Base-by-base conservation (phyloP, 2,888 invertebrate species). In the Bombylius major region DNA sequence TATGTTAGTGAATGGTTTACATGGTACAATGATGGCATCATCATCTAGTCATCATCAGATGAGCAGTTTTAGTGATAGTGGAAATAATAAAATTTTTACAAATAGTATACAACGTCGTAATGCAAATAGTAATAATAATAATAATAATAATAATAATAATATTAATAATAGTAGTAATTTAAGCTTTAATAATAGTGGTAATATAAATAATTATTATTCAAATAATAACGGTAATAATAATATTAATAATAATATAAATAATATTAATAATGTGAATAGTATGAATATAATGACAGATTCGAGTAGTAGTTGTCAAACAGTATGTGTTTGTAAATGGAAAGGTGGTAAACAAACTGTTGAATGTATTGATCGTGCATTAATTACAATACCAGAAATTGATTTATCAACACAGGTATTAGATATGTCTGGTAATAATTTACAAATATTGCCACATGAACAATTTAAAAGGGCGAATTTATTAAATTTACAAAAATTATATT, bases 301-400 rank as follows among this genome's bases (percentile, higher is more conserved):
- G 52, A 51, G 58, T 34, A 55, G 80, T 62, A 79, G 80, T 62
- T 87, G 87, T 66, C 89, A 89, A 58, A 79, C 80, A 48, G 83
- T 84, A 64, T 94, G 94, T 76, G 81, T 82, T 66, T 94, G 94
- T 77, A 93, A 92, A 75, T 94, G 94, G 94, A 92, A 92, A 76
- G 86, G 87, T 66, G 93, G 93, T 64, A 94, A 94, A 74, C 89
- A 90, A 72, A 90, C 92, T 53, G 93, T 92, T 59, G 91, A 92
- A 76, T 94, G 94, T 75, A 83, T 85, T 69, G 86, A 89, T 72
- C 84, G 87, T 58, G 83, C 83, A 58, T 80, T 94, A 62, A 89
- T 88, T 67, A 84, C 86, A 56, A 86, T 94, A 63, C 94, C 94
- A 50, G 86, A 87, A 66, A 86, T 92, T 62, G 90, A 92, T 73